A percentile compares a stretch with the other conserved stretches of the same genome.
Conservation (phyloP, 30 jellyfish, hydroid and myxozoan species). For the Aurelia sp. region DNA sequence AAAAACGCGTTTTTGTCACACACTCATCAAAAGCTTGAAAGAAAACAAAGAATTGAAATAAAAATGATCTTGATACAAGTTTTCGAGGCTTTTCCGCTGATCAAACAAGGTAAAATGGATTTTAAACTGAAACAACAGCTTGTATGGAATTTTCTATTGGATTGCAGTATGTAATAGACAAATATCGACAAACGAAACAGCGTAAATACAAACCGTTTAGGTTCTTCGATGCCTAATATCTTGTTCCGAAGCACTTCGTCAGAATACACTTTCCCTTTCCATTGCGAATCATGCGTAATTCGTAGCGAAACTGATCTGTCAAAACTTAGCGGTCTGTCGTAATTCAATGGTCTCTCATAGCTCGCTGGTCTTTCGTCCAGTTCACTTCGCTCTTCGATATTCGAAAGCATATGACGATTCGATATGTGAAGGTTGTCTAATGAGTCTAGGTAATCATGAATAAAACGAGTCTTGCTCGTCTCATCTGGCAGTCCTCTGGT, state of each 20-base stretch:
- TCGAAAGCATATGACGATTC: background rate
- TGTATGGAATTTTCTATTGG: background rate
- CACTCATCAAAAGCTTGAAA: no score
- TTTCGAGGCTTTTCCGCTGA: slow-evolving; percentile 9
- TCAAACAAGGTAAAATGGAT: background rate
- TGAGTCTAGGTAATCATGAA: slow-evolving; percentile 22
- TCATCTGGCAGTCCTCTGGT: background rate
- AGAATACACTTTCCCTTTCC: slow-evolving; percentile 34
- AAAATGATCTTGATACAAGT: background rate
- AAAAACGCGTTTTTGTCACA: no score
- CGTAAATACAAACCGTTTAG: background rate
- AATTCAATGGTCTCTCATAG: no score
- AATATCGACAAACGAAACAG: background rate
- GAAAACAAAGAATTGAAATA: no score
- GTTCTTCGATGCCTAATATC: slow-evolving; percentile 28
- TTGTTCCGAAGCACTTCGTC: slow-evolving; percentile 35
- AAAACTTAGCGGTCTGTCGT: background rate
- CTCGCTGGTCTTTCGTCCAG: background rate
- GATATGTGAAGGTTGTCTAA: slow-evolving; percentile 7
- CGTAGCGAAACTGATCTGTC: background rate
- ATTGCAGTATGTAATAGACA: background rate
- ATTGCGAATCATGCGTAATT: background rate
- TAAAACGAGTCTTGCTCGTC: background rate
- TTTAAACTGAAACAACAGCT: background rate
- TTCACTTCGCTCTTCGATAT: background rate